Percentiles rank a stretch among this genome's conserved stretches.
phyloP scores from a whole-genome alignment of 2,888 invertebrate genomes.

The Spodoptera picta region DNA sequence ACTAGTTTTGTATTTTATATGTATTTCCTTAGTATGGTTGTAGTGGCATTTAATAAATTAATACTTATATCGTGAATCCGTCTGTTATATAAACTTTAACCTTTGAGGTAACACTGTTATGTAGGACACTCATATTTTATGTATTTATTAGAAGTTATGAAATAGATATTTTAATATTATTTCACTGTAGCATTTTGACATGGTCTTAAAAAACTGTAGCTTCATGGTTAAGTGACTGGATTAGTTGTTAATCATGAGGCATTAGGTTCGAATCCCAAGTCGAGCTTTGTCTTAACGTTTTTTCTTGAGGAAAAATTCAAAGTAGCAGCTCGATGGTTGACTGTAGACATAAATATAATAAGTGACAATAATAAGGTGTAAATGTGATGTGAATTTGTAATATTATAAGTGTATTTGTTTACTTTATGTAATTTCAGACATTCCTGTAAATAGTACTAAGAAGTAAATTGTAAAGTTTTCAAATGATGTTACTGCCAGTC shows the following conservation, averaged over 20 bases:
- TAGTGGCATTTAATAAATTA: constrained; percentile 14
- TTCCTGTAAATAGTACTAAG: constrained; percentile 37
- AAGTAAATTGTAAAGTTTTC: constrained; percentile 14
- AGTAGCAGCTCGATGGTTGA: constrained; percentile 19
- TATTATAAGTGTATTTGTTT: too few species aligned
- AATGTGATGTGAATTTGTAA: neutral
- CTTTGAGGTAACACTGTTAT: neutral
- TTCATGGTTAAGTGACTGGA: constrained; percentile 31
- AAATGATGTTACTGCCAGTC: constrained; percentile 27
- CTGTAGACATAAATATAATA: constrained; percentile 14
- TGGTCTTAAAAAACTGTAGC: constrained; percentile 10
- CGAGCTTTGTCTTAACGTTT: constrained; percentile 28
- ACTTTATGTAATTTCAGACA: constrained; percentile 9
- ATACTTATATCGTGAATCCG: constrained; percentile 5
- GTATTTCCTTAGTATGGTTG: constrained; percentile 25
- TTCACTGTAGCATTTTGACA: neutral
- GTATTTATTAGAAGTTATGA: neutral
- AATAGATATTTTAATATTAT: neutral
- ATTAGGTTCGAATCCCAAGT: constrained; percentile 24
- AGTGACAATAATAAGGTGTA: neutral
- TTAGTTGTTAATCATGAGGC: constrained; percentile 26
- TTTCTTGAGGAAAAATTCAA: constrained; percentile 32
- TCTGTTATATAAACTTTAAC: constrained; percentile 8
- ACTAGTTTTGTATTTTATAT: neutral
- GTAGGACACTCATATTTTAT: neutral